phyloP scores from a whole-genome alignment of 2,113 vertebrate genomes.

The Catagonus wagneri region DNA sequence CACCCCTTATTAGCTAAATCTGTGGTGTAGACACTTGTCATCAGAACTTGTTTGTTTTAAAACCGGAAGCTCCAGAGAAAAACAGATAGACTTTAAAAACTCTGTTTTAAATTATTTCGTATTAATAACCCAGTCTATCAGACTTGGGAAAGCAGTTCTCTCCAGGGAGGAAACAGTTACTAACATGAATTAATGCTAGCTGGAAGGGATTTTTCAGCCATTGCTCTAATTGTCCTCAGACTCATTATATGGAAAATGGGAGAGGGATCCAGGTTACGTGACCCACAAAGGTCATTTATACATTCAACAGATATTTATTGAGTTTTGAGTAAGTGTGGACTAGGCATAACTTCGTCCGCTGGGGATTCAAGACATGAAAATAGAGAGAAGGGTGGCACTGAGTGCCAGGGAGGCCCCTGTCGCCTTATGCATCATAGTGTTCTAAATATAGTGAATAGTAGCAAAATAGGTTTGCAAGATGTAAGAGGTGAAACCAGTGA shows the following conservation, averaged over 20 bases:
- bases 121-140: not conserved
- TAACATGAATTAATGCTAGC: conserved; percentile 13
- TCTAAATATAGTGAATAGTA: not conserved
- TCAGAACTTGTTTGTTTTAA: conserved; percentile 29
- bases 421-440: not conserved
- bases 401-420: not conserved
- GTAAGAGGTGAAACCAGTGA: fast-evolving
- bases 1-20: not conserved
- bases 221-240: not conserved
- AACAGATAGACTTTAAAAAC: not conserved
- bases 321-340: not conserved
- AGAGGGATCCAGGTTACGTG: not conserved
- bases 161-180: not conserved
- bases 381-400: not conserved
- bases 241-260: not conserved
- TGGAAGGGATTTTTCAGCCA: not conserved
- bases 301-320: not conserved
- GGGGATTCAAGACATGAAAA: not conserved
- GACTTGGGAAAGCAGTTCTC: not conserved
- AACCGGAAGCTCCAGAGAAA: conserved; percentile 40
- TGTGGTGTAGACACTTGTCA: not conserved
- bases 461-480: not conserved
- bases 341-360: not conserved
- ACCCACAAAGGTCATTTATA: not conserved
- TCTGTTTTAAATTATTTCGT: conserved; percentile 13